Evolutionary conservation across 2,797 vertebrate species (phyloP).

Genomic region (Dallia pectoralis): DNA sequence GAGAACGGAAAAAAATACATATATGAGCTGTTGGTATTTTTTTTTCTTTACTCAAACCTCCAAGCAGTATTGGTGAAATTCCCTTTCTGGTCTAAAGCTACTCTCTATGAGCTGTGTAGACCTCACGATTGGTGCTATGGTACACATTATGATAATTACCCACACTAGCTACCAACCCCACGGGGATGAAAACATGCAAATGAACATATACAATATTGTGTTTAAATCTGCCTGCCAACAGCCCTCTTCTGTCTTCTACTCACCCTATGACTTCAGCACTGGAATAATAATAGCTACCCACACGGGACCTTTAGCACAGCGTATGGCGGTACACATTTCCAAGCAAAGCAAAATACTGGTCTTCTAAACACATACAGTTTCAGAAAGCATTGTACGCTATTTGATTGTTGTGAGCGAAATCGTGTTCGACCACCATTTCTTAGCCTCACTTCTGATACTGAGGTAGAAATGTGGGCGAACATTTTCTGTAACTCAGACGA

Average conservation of each 20-base stretch:
- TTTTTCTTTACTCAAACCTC: background rate
- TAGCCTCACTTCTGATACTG: background rate
- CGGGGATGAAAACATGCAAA: background rate
- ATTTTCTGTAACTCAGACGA: background rate
- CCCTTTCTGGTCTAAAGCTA: too few species aligned
- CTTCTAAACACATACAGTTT: slow-evolving; percentile 16
- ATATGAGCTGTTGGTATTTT: background rate
- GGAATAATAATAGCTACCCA: slow-evolving; percentile 50
- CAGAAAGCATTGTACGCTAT: background rate
- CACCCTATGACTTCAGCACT: slow-evolving; percentile 45
- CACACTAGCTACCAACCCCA: background rate
- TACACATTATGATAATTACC: too few species aligned
- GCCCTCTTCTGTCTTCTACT: slow-evolving; percentile 18
- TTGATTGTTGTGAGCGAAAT: background rate
- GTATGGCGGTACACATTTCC: slow-evolving; percentile 23
- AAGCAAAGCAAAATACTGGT: slow-evolving; percentile 18
- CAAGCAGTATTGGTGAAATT: background rate
- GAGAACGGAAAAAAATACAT: too few species aligned
- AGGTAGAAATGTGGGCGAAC: background rate
- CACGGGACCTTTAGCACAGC: slow-evolving; percentile 45
- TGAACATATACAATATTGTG: background rate
- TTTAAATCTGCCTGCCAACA: slow-evolving; percentile 29
- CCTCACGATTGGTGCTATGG: background rate
- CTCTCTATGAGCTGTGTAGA: too few species aligned
- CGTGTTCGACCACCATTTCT: background rate